Conservation (phyloP, 2,888 invertebrate genomes). For the Parasteatoda lunata region DNA sequence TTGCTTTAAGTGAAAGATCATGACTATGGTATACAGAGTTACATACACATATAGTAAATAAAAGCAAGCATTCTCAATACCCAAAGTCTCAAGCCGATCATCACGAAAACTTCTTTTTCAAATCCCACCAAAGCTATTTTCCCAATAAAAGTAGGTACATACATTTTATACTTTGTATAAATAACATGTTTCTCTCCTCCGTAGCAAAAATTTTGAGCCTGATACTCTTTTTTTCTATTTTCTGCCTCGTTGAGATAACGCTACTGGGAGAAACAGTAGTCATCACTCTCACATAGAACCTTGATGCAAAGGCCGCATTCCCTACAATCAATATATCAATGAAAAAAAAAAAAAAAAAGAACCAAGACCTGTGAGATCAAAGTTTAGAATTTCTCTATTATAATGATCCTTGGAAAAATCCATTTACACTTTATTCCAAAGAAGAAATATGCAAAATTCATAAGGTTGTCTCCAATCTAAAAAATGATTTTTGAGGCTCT, state of each 20-base stretch:
- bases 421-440: neutral
- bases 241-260: constrained; percentile 39
- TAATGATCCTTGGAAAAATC: neutral
- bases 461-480: too few relatives aligned
- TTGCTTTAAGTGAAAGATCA: too few relatives aligned
- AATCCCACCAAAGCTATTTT: constrained; percentile 15
- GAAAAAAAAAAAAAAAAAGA: constrained; percentile 5
- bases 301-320: neutral
- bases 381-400: neutral
- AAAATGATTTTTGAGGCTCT: too few relatives aligned
- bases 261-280: constrained; percentile 18
- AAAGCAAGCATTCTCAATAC: constrained; percentile 2
- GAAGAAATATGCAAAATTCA: too few relatives aligned
- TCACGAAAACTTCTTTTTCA: constrained; percentile 3
- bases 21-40: too few relatives aligned
- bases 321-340: constrained; percentile 12
- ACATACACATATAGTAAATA: neutral
- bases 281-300: constrained; percentile 8
- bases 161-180: constrained; percentile 8
- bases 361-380: constrained; percentile 5
- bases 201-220: neutral
- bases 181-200: neutral
- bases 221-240: constrained; percentile 20
- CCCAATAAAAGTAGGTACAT: constrained; percentile 3
- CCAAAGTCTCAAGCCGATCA: constrained; percentile 2